Evolutionary conservation across 2,888 invertebrate species (phyloP), one percentile per base, ranked within the genome.

Genomic region (Spodoptera littoralis): DNA sequence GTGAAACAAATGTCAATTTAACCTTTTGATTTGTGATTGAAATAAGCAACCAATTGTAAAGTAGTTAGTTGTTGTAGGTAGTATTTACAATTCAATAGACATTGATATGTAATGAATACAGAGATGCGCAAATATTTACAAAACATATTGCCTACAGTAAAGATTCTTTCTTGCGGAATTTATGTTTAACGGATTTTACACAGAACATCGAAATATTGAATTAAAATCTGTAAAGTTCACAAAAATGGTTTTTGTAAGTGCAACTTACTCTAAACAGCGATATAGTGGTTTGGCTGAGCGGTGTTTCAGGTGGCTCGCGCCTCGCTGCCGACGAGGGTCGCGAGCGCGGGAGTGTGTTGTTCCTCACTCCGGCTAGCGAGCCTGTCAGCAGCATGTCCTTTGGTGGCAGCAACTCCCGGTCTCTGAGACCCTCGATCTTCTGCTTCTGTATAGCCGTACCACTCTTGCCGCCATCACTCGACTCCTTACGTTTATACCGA

Each of bases 401-500:
- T 0, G 94, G 91, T 42, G 95, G 94, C 80, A 94, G 80, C 71
- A 95, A 74, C 81, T 95, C 95, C 73, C 92, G 84, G 69, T 92
- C 92, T 61, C 90, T 87, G 22, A 94, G 82, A 73, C 88, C 93
- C 59, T 95, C 94, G 52, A 93, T 93, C 86, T 93, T 94, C 87
- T 92, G 92, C 85, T 94, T 94, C 86, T 93, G 94, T 66, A 93
- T 90, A 63, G 90, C 88, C 30, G 90, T 88, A 43, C 90, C 90
- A 11, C 83, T 88, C 75, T 89, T 90, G 42, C 87, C 87, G 56
- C 85, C 88, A 85, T 88, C 90, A 83, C 75, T 90, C 66, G 87
- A 83, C 85, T 96, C 96, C 87, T 96, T 96, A 73, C 96, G 95
- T 83, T 96, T 96, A 79, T 96, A 96, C 71, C 96, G 95, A 92